Base-by-base conservation (phyloP, 2,113 vertebrate genomes). In the Peromyscus leucopus region DNA sequence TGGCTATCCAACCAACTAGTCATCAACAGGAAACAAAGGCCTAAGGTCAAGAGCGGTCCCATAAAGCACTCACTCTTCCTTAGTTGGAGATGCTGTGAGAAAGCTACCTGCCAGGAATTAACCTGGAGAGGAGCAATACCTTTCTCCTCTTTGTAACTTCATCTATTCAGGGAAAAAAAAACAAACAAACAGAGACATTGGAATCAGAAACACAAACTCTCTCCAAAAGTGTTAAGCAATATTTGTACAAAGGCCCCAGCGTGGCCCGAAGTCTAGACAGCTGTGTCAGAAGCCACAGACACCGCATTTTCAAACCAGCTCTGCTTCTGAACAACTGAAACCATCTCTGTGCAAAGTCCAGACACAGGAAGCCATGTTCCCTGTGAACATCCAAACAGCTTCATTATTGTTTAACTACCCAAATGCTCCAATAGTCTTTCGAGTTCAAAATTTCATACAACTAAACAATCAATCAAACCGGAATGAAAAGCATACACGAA, bases 281-380 rank as follows among this genome's bases (percentile, higher is more conserved):
- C 98, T 98, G 97, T 88, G 98, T 67, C 10, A 93, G 33, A 76
- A 96, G 94, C 89, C 97, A 98, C 98, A 98, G 98, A 96, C 95
- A 97, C 97, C 86, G 96, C 97, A 93, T 94, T 98, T 97, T 88
- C 88, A 96, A 97, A 86, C 55, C 76, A 39, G 0, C 94, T 94
- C 46, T 95, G 89, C 97, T 91, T 90, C 42, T 65, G 48, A 97
- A 98, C 98, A 98, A 98, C 94, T 89, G 97, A 97, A 98, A 98
- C 97, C 85, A 97, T 98, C 97, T 98, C 96, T 82, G 96, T 36
- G 69, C 71, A 1, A 93, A 98, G 98, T 95, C 93, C n/a, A 19
- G 96, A 98, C 98, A 98, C 97, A 98, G 97, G 78, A 95, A 96
- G 86, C 97, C 97, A 96, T 98, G 98, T 98, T 98, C 97, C 89